These are phyloP conservation scores for Nomia melanderi DNA, from an alignment of 1,140 invertebrate species.

Conservation along the genomic window DNA sequence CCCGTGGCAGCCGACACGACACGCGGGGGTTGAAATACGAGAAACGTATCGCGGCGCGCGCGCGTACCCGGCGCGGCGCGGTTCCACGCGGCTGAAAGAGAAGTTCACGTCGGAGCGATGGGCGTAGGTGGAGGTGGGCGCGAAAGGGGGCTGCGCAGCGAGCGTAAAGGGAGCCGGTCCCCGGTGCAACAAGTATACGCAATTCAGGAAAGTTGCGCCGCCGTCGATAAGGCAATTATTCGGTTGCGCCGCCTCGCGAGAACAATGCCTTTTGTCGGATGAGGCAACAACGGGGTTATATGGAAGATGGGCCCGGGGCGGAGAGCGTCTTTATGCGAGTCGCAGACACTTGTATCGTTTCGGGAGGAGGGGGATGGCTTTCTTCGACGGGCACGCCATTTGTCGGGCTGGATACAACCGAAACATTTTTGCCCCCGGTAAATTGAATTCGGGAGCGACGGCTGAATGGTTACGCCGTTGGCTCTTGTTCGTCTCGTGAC, in stretches of 20 bases:
- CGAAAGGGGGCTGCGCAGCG: constrained; percentile 16
- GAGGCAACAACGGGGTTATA: constrained; percentile 49
- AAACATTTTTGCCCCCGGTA: neutral
- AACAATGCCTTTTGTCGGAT: constrained; percentile 65
- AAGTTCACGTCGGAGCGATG: constrained; percentile 1
- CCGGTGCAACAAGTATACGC: constrained; percentile 61
- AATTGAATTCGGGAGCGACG: neutral
- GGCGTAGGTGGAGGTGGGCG: too few relatives aligned
- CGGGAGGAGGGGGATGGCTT: constrained; percentile 3
- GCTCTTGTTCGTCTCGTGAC: neutral
- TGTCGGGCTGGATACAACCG: neutral
- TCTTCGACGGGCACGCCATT: constrained; percentile 7
- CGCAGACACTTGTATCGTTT: constrained; percentile 42
- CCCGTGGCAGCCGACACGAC: neutral
- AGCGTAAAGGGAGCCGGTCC: constrained; percentile 38
- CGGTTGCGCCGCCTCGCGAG: constrained; percentile 49
- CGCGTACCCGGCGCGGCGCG: constrained; percentile 25
- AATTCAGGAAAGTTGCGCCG: constrained; percentile 65
- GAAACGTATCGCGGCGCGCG: constrained; percentile 53
- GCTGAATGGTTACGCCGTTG: neutral
- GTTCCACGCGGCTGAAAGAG: constrained; percentile 51
- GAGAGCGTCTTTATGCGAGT: constrained; percentile 51
- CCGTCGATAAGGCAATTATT: constrained; percentile 67
- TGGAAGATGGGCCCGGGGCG: constrained; percentile 36
- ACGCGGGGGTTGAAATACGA: constrained; percentile 49